A percentile compares a stretch with the other conserved stretches of the same genome.
Conservation (phyloP, 2,797 vertebrate species). For the Sebastes iracundus region DNA sequence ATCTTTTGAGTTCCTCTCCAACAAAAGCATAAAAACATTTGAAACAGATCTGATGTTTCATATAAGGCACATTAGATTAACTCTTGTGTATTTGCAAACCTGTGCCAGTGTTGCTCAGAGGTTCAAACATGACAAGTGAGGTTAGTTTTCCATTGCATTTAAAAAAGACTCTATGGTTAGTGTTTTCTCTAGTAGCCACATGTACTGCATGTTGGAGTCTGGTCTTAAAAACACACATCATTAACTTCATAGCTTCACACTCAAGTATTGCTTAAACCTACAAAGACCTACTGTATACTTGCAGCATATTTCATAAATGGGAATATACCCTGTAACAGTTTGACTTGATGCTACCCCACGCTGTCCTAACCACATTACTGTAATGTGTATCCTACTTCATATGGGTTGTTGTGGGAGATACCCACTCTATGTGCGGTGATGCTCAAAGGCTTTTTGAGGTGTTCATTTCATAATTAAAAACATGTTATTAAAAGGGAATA, state of each 20-base stretch:
- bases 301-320: slow-evolving; percentile 46
- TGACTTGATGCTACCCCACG: slow-evolving; percentile 11
- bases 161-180: slow-evolving; percentile 41
- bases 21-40: slow-evolving; percentile 17
- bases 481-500: slow-evolving; percentile 35
- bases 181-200: slow-evolving; percentile 46
- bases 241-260: slow-evolving; percentile 42
- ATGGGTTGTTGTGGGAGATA: slow-evolving; percentile 13
- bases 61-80: slow-evolving; percentile 73
- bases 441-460: slow-evolving; percentile 51
- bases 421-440: slow-evolving; percentile 40
- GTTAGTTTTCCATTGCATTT: slow-evolving; percentile 50
- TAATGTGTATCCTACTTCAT: slow-evolving; percentile 41
- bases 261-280: slow-evolving; percentile 52
- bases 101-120: slow-evolving; percentile 28
- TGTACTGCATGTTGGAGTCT: slow-evolving; percentile 27
- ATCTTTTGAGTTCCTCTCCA: slow-evolving; percentile 23
- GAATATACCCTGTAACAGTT: slow-evolving; percentile 37
- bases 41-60: slow-evolving; percentile 32
- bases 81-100: slow-evolving; percentile 38
- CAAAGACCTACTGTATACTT: slow-evolving; percentile 23
- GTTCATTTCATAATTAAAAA: slow-evolving; percentile 47
- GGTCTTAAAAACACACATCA: slow-evolving; percentile 36
- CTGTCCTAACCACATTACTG: slow-evolving; percentile 38
- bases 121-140: slow-evolving; percentile 35